phyloP scores from a whole-genome alignment of 2,113 vertebrate genomes.

The Nanorana parkeri region DNA sequence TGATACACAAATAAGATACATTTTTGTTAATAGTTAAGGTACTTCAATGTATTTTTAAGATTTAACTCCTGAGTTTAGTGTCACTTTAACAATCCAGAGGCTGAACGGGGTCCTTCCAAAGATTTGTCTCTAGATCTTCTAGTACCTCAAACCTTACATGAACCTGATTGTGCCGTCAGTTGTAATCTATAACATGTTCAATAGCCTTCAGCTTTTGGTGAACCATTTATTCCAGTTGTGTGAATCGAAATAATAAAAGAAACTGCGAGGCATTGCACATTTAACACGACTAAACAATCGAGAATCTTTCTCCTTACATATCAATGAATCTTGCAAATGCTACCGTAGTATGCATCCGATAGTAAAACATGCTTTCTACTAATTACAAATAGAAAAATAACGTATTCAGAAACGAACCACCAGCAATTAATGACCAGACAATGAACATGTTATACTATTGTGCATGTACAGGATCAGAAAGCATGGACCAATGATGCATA shows the following conservation, averaged over 20 bases:
- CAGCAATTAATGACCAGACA: background rate
- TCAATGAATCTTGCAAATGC: slow-evolving; percentile 2
- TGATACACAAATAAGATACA: too few relatives aligned
- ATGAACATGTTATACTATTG: slow-evolving; percentile 39
- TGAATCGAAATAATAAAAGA: slow-evolving; percentile 1
- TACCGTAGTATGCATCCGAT: slow-evolving; percentile 16
- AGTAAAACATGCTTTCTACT: slow-evolving; percentile 37
- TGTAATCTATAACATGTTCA: too few relatives aligned
- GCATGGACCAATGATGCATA: slow-evolving; percentile 23
- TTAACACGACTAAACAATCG: slow-evolving; percentile 1
- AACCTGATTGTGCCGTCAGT: too few relatives aligned
- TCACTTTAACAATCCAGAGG: too few relatives aligned
- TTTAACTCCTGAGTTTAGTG: too few relatives aligned
- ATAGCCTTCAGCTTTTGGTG: slow-evolving; percentile 1
- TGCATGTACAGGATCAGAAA: slow-evolving; percentile 37
- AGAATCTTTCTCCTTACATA: slow-evolving; percentile 43
- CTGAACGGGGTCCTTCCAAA: too few relatives aligned
- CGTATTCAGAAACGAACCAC: background rate
- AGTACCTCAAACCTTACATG: too few relatives aligned
- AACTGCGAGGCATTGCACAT: slow-evolving; percentile 4
- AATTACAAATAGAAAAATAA: background rate
- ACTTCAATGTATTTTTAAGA: too few relatives aligned
- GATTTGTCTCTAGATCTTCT: too few relatives aligned
- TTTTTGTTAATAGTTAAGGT: too few relatives aligned
- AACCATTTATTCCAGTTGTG: slow-evolving; percentile 5